Evolutionary conservation across 53 echinoderm and acorn worm genomes (phyloP), one percentile per base, ranked within the genome.

Genomic region (Echinarachnius parma): DNA sequence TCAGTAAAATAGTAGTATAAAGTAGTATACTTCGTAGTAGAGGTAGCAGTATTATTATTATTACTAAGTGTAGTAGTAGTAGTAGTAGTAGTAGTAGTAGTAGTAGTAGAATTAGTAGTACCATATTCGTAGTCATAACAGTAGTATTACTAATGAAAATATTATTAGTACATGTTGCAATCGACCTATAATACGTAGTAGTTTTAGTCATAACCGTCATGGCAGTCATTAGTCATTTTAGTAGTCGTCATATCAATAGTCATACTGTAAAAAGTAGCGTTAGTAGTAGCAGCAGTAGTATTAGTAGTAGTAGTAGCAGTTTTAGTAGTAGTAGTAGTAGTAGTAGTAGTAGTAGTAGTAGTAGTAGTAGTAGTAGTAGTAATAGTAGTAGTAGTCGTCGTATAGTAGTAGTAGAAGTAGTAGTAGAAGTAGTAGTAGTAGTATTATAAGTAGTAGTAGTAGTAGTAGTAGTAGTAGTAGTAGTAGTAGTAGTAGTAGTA

Each of bases 401-500:
- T 39, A 39, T 5, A 9, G 13, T 5, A 39, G 39, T 52, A 18
- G 21, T 21, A 5, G 53, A 28, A 28, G 29, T 24, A 58, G 29
- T 58, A 58, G 29, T 29, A 58, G 29, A 5, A 58, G 58, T 28
- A 58, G 58, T 58, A 58, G 27, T 28, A 4, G 7, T 58, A 58
- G 58, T 58, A 58, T 3, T 58, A 27, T 27, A 28, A 58, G 29
- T 7, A 58, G 31, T 58, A 58, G 58, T 59, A 59, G 59, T 31
- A 59, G 59, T 59, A 27, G 59, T 10, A 59, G 59, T 59, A 59
- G 59, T 7, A 28, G 59, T 7, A 29, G 29, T n/a, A 58, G 58
- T 58, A 59, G 59, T 59, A 59, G n/a, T n/a, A 59, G 59, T 14
- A 59, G 58, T 28, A 58, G 29, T 58, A 58, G 59, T 59, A 59